Evolutionary conservation across 2,797 vertebrate genomes (phyloP), one percentile per base, ranked within the genome.

Genomic region (Liparis tanakae): DNA sequence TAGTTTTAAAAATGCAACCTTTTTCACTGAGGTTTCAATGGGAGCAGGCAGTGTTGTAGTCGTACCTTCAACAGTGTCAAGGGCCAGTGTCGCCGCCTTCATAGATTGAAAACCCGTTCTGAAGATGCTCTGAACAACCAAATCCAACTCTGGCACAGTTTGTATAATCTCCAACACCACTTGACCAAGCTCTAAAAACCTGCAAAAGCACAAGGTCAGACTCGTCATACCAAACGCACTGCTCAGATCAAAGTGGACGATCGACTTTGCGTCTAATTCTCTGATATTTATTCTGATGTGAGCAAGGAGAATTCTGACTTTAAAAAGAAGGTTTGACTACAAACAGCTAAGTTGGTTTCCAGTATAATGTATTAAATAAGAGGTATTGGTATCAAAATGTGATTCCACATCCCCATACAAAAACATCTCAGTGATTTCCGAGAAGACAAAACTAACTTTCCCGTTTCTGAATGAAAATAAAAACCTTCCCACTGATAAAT

Each of bases 161-260:
- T 86, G 53, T 25, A 91, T 50, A n/a, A 93, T 44, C 13, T 89
- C 87, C 66, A 94, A 12, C 30, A 88, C 58, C 56, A 83, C 68
- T 55, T 87, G 67, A 54, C 88, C 91, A 1, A 94, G 36, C 0
- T 3, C 33, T 65, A 94, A 48, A 85, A 95, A 92, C 62, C 95
- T 95, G 74, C 22, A 67, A 72, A 82, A 30, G 37, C 15, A 76
- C 1, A 59, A 73, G 4, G 5, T 12, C 13, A 62, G 34, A 70
- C 7, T 64, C 2, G 79, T 22, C 1, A 44, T 36, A 14, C 59
- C 70, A 41, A 7, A 74, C 6, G 74, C 46, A 39, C 9, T 20
- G 17, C 3, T 60, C 1, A 46, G 9, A 25, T 67, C 30, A 57
- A 10, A 50, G 15, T 30, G 18, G 22, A 61, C 9, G 20, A 12